Evolutionary conservation across 1,140 invertebrate species (phyloP).

Genomic region (Eurosta solidaginis): DNA sequence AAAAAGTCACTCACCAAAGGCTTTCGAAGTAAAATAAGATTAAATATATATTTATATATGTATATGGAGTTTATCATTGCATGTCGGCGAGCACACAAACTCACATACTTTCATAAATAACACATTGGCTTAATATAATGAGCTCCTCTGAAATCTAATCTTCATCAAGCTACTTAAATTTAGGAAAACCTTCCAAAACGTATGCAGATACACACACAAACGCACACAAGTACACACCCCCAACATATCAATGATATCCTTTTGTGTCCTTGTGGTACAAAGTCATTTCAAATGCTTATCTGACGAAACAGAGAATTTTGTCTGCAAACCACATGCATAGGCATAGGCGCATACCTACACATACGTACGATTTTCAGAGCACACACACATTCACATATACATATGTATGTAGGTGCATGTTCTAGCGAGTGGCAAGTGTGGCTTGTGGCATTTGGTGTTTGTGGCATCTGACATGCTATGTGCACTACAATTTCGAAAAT

Average conservation of each 20-base stretch:
- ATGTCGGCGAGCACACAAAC: not conserved
- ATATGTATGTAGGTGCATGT: not conserved
- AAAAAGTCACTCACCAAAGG: no score
- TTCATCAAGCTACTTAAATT: not conserved
- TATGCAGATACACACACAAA: no score
- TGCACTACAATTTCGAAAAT: slow-evolving; percentile 49
- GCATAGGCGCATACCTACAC: not conserved
- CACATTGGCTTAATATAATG: no score
- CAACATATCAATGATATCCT: not conserved
- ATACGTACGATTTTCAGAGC: not conserved
- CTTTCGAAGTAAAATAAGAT: no score
- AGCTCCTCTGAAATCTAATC: not conserved
- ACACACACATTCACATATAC: not conserved
- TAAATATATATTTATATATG: no score
- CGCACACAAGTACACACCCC: no score
- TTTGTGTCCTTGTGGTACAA: slow-evolving; percentile 2
- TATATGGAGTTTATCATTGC: no score
- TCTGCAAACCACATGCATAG: not conserved
- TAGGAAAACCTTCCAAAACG: not conserved
- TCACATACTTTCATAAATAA: not conserved
- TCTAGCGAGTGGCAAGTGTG: slow-evolving; percentile 4
- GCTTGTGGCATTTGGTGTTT: no score
- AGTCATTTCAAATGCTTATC: slow-evolving; percentile 23
- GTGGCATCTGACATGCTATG: not conserved
- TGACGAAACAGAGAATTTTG: not conserved